These are phyloP conservation scores for Siderastrea radians DNA, from an alignment of 92 coral and sea anemone species.

Conservation along the genomic window DNA sequence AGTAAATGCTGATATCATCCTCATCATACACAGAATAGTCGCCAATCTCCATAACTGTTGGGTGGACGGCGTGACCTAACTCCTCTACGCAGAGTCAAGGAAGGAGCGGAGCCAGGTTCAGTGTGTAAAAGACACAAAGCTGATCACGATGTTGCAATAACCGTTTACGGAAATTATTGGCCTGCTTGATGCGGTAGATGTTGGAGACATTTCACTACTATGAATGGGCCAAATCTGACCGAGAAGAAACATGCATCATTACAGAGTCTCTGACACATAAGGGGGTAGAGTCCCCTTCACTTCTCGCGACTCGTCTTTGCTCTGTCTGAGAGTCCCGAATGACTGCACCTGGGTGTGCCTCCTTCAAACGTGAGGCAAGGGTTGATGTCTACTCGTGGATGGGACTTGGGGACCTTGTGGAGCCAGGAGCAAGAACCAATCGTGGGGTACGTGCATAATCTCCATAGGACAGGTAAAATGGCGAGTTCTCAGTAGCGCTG, in stretches of 20 bases:
- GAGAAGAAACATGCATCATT: conserved; percentile 52
- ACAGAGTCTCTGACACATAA: conserved; percentile 50
- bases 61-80: too few species aligned
- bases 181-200: conserved; percentile 48
- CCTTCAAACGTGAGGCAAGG: conserved; percentile 52
- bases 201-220: conserved; percentile 58
- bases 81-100: too few species aligned
- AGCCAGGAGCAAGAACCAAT: conserved; percentile 49
- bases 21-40: too few species aligned
- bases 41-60: too few species aligned
- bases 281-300: conserved; percentile 9
- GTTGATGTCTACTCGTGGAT: conserved; percentile 44
- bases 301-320: conserved; percentile 30
- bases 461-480: conserved; percentile 59
- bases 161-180: conserved; percentile 42
- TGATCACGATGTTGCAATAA: conserved; percentile 62
- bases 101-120: too few species aligned
- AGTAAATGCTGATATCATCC: too few species aligned
- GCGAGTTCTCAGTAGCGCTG: conserved; percentile 64
- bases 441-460: conserved; percentile 41
- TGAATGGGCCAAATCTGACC: conserved; percentile 53
- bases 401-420: background rate
- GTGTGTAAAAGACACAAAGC: conserved; percentile 26
- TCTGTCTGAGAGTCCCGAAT: conserved; percentile 24
- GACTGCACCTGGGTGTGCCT: conserved; percentile 33